These are phyloP conservation scores for Alloscopus bannaensis DNA, from an alignment of 2,888 invertebrate genomes.

Conservation along the genomic window DNA sequence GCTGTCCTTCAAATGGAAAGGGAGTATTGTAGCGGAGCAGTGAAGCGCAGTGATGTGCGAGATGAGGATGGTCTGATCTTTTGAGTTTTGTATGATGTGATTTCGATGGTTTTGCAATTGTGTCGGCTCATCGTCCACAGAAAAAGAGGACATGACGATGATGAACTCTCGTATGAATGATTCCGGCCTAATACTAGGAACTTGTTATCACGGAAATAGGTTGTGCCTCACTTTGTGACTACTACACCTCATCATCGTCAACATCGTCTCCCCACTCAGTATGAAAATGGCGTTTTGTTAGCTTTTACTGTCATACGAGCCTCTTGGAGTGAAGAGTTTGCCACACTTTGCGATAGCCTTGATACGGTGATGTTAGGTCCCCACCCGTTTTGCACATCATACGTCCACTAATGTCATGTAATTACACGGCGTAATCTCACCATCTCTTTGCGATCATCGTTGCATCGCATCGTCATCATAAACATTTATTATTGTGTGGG, in stretches of 20 bases:
- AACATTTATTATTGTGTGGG: slow-evolving; percentile 14
- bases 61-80: not conserved
- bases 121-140: not conserved
- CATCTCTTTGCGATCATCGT: slow-evolving; percentile 16
- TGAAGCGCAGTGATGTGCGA: too few relatives aligned
- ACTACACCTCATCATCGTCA: too few relatives aligned
- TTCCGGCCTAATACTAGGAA: slow-evolving; percentile 8
- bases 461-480: slow-evolving; percentile 18
- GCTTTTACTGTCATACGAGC: not conserved
- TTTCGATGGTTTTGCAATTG: slow-evolving; percentile 1
- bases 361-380: slow-evolving; percentile 64
- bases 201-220: too few relatives aligned
- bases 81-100: too few relatives aligned
- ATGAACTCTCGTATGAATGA: too few relatives aligned
- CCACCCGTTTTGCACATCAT: slow-evolving; percentile 55
- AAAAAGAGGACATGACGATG: slow-evolving; percentile 5
- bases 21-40: too few relatives aligned
- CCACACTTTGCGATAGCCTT: slow-evolving; percentile 53
- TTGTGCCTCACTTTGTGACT: too few relatives aligned
- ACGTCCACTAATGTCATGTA: slow-evolving; percentile 49
- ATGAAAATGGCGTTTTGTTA: slow-evolving; percentile 16
- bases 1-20: too few relatives aligned
- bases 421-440: slow-evolving; percentile 35
- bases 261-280: too few relatives aligned
- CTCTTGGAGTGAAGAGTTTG: slow-evolving; percentile 16